Conservation (phyloP, 2,113 vertebrate species). For the Vidua macroura region DNA sequence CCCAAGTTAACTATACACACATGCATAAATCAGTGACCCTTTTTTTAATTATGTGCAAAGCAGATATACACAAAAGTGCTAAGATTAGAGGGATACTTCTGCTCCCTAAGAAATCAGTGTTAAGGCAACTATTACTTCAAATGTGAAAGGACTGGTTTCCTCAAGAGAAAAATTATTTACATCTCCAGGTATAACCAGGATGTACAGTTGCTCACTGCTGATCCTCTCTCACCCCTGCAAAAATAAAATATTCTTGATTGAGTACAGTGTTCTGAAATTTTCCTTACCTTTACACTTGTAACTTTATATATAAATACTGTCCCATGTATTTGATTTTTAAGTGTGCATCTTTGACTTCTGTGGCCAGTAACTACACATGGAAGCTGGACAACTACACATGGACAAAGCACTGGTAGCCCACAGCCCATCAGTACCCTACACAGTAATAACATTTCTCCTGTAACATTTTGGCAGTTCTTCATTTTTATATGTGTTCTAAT, state of each 20-base stretch:
- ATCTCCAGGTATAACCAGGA: neutral
- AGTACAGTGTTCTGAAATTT: neutral
- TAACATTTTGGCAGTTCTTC: neutral
- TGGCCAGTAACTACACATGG: neutral
- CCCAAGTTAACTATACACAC: neutral
- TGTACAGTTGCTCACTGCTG: neutral
- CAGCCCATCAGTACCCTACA: neutral
- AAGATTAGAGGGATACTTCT: neutral
- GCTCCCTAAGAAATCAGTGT: neutral
- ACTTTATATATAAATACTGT: neutral
- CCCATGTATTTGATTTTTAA: neutral
- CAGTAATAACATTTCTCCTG: neutral
- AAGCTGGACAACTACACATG: neutral
- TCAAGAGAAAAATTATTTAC: neutral
- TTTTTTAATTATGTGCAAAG: neutral
- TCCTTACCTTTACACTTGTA: neutral
- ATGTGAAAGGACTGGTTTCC: neutral
- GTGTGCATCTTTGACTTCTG: neutral
- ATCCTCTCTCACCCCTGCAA: neutral
- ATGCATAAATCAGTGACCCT: neutral
- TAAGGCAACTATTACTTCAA: neutral
- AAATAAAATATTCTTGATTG: neutral
- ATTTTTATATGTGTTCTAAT: neutral
- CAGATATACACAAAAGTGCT: neutral
- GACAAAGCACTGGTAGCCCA: neutral